Conservation (phyloP, 30 jellyfish, hydroid and myxozoan species). For the Rhopilema esculentum region DNA sequence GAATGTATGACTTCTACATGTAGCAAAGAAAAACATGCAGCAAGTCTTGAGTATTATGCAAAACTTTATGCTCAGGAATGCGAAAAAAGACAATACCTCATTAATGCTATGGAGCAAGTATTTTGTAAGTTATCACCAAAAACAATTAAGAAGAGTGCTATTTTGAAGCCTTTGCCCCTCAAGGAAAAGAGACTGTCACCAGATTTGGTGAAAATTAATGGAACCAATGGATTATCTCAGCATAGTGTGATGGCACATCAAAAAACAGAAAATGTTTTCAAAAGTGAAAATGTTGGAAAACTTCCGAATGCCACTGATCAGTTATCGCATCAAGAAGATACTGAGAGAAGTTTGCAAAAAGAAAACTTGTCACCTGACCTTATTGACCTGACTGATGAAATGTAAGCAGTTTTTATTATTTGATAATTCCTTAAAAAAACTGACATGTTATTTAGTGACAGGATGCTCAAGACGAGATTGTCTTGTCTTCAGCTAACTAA, state of each 20-base stretch:
- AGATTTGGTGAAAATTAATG: background rate
- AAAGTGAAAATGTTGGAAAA: background rate
- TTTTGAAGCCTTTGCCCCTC: background rate
- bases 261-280: background rate
- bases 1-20: background rate
- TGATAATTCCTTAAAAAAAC: background rate
- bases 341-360: background rate
- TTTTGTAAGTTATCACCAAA: background rate
- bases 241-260: background rate
- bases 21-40: background rate
- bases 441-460: too few species aligned
- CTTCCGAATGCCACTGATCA: background rate
- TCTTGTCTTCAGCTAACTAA: too few species aligned
- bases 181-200: background rate
- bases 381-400: background rate
- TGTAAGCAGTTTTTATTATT: background rate
- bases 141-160: background rate
- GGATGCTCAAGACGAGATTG: too few species aligned
- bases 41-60: background rate
- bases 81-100: background rate
- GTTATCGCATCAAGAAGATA: background rate
- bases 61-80: conserved; percentile 27
- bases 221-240: background rate
- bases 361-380: background rate
- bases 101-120: conserved; percentile 23